phyloP scores from a whole-genome alignment of 2,888 invertebrate species.

The Dioctria rufipes region DNA sequence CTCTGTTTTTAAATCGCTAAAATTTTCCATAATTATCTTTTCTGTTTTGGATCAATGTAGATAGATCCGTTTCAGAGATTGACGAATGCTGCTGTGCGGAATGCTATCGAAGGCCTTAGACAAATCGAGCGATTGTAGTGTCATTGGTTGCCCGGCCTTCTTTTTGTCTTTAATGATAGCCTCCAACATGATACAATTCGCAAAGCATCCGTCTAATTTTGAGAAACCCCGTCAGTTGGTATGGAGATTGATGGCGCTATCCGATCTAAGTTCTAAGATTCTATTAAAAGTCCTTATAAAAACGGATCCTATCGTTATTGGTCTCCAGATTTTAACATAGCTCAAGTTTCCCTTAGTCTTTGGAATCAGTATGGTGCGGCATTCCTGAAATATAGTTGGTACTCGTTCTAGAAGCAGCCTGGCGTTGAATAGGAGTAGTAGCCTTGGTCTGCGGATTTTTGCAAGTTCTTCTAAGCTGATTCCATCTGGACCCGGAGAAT shows the following conservation, averaged over 20 bases:
- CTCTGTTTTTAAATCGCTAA: not conserved
- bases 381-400: not conserved
- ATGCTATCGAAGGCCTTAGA: not conserved
- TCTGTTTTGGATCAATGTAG: not conserved
- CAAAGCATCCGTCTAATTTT: not conserved
- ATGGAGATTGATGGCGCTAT: not conserved
- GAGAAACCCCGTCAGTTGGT: not conserved
- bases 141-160: not conserved
- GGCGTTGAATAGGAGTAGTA: not conserved
- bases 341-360: not conserved
- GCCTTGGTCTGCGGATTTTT: not conserved
- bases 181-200: not conserved
- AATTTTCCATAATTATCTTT: not conserved
- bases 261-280: not conserved
- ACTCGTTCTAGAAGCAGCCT: not conserved
- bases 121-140: not conserved
- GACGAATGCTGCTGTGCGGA: not conserved
- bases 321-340: not conserved
- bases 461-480: not conserved
- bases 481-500: conserved; percentile 15
- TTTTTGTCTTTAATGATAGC: not conserved
- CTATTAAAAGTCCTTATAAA: not conserved
- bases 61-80: not conserved
- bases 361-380: not conserved
- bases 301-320: not conserved